A percentile compares a stretch with the other conserved stretches of the same genome.
Conservation (phyloP, 2,113 vertebrate species). For the Centrocercus urophasianus region DNA sequence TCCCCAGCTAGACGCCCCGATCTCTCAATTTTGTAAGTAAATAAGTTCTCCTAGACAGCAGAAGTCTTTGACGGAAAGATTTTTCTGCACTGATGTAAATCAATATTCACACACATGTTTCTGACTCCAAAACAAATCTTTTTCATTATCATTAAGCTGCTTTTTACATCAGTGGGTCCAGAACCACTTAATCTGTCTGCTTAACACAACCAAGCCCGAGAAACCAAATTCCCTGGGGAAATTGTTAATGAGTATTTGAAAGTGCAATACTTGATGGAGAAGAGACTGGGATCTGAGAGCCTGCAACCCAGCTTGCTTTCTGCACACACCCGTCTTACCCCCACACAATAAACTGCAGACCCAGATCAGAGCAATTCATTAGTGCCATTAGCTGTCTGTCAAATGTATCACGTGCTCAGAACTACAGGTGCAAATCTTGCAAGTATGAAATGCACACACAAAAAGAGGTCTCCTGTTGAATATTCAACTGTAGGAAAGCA, state of each 20-base stretch:
- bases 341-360: slow-evolving; percentile 30
- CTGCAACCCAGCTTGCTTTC: slow-evolving; percentile 30
- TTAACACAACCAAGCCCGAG: slow-evolving; percentile 26
- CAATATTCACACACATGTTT: neutral
- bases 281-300: slow-evolving; percentile 33
- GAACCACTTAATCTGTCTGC: slow-evolving; percentile 46
- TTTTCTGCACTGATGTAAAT: slow-evolving; percentile 51
- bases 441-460: slow-evolving; percentile 73
- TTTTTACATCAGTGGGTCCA: slow-evolving; percentile 53
- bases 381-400: slow-evolving; percentile 62
- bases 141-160: slow-evolving; percentile 38
- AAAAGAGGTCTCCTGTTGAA: slow-evolving; percentile 75
- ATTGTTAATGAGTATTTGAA: slow-evolving; percentile 71
- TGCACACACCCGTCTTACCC: neutral
- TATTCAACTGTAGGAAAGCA: slow-evolving; percentile 70
- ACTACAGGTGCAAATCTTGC: slow-evolving; percentile 71
- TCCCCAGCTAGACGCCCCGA: slow-evolving; percentile 95
- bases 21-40: slow-evolving; percentile 99
- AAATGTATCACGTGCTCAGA: slow-evolving; percentile 47
- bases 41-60: slow-evolving; percentile 52
- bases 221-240: slow-evolving; percentile 40
- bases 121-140: neutral
- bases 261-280: slow-evolving; percentile 85
- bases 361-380: slow-evolving; percentile 58
- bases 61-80: slow-evolving; percentile 44